Evolutionary conservation across 2,113 vertebrate species (phyloP).

Genomic region (Camelus dromedarius): DNA sequence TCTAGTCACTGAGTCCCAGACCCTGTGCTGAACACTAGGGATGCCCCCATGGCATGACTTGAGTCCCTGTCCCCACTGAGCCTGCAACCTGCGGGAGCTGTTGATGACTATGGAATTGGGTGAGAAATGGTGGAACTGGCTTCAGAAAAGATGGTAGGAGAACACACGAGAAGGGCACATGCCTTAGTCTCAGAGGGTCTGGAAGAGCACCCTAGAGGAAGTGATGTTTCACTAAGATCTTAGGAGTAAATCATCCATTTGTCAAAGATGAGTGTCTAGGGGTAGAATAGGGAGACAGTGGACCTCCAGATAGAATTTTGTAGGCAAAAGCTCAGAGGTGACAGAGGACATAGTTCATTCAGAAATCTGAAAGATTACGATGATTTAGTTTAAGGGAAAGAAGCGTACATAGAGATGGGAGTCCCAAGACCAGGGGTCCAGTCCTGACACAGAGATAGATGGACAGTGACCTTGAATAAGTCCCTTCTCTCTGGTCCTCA

Average conservation of each 20-base stretch:
- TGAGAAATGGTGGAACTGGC: not conserved
- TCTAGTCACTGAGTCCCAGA: not conserved
- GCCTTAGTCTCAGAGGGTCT: not conserved
- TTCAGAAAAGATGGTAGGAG: not conserved
- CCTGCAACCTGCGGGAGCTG: not conserved
- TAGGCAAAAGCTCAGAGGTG: not conserved
- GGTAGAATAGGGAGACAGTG: not conserved
- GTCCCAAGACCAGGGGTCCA: not conserved
- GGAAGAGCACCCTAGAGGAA: not conserved
- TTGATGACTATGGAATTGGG: not conserved
- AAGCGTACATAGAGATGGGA: not conserved
- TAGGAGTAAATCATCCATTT: not conserved
- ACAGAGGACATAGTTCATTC: not conserved
- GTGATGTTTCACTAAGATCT: not conserved
- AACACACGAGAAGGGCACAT: not conserved
- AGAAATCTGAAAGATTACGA: not conserved
- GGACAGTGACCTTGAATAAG: not conserved
- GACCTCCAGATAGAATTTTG: not conserved
- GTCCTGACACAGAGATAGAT: fast-evolving
- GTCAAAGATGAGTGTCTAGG: not conserved
- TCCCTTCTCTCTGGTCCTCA: not conserved
- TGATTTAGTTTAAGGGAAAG: not conserved
- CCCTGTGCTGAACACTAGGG: not conserved
- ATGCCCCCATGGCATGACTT: too few relatives aligned
- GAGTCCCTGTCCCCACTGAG: not conserved